Evolutionary conservation across 2,113 vertebrate genomes (phyloP), one percentile per base, ranked within the genome.

Genomic region (Cisticola juncidis): DNA sequence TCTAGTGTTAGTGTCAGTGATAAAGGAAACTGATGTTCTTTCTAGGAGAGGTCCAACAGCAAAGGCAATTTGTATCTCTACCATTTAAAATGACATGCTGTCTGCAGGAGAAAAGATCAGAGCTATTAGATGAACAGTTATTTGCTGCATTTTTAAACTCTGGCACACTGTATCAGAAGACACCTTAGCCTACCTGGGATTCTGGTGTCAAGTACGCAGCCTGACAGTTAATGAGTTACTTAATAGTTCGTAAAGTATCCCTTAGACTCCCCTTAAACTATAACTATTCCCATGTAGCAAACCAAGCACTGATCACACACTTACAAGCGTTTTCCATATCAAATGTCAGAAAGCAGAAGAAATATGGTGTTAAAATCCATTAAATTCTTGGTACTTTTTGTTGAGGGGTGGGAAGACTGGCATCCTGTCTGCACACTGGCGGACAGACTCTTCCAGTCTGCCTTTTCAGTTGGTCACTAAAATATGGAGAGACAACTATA

Each of bases 191-290:
- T 81, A 24, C 24, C 88, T 60, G 76, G 16, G 24, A 71, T 90
- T 81, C 73, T 88, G 7, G 19, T 57, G 42, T 73, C 60, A 92
- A 71, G 35, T 68, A 78, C 0, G 0, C 48, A 91, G 58, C 12
- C 22, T 95, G 36, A 76, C 58, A 91, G 83, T 90, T 96, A 96
- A 96, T 85, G 84, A 90, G 68, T 86, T 83, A 96, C 73, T 94
- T 95, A 94, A 90, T 84, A 96, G 74, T 69, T 92, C 78, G 42
- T 83, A 71, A 95, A 95, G 35, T 21, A 42, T 92, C 88, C 74
- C 31, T 64, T 42, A 79, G 65, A 86, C 33, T 66, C 91, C 64
- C 40, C 62, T 80, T 91, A 61, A 95, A 90, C 38, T 58, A 4
- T 57, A 92, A 94, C 88, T 40, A 74, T 48, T 94, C 77, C 60